Base-by-base conservation (phyloP, 1,140 invertebrate species). In the Macrosteles quadrilineatus region DNA sequence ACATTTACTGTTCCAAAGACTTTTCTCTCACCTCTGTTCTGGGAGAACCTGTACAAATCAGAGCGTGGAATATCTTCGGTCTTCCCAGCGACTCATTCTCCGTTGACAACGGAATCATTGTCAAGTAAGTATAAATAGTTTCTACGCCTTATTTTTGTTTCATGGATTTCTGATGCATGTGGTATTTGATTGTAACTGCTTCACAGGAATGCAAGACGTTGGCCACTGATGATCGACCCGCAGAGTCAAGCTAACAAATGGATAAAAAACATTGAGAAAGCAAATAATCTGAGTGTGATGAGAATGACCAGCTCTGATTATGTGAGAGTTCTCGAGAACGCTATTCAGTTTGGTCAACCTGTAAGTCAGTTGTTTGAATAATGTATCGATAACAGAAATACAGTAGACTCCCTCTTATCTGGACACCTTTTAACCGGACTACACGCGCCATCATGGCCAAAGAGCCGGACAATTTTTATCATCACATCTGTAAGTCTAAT, bases 141-240 rank as follows among this genome's bases (percentile, higher is more conserved):
- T 71, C 14, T 50, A 31, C 31, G 14, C 43, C 50, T 36, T 36
- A 14, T 36, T 36, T 36, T 36, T 14, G 4, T 14, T 14, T 36
- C 32, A 4, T 36, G 32, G 4, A 4, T 36, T 36, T 6, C 32
- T 14, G 32, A 36, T 36, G 4, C 32, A 6, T 36, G 32, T 36
- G n/a, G n/a, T n/a, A n/a, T 4, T 36, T 36, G 14, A 36, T 36
- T 36, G 4, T 36, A 36, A 36, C 14, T 36, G 4, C 43, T 65
- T 59, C 74, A 25, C 63, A 93, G 91, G 78, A 91, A 91, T 78
- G 87, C 94, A 2, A 86, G 92, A 71, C 86, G 95, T 72, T 94
- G 93, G 91, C 92, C 95, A 0, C 78, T 98, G 19, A 93, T 98
- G 88, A 96, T 98, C 75, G 96, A 98, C 83, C 96, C 96, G 0